Base-by-base conservation (phyloP, 35 echinoderm and acorn worm species). In the Apostichopus japonicus region DNA sequence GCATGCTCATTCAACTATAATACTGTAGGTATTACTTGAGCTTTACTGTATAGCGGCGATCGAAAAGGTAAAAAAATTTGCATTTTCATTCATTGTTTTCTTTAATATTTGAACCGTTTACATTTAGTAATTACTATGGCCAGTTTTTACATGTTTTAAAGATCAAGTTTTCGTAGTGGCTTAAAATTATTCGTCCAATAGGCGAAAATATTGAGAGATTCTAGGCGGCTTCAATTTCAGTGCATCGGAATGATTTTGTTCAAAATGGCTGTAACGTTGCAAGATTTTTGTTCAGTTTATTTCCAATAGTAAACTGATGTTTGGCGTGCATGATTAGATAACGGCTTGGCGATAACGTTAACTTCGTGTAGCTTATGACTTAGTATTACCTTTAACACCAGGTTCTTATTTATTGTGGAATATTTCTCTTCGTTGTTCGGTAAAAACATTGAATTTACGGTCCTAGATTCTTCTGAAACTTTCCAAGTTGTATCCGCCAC, bases 31-130 rank as follows among this genome's bases (percentile, higher is more conserved):
- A 75, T 75, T 75, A 75, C 71, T 75, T 75, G 71, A 75, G 71
- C 4, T 23, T 75, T 75, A 19, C 71, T 75, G 71, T 75, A 44
- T 44, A 75, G 71, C 71, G 14, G 71, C 71, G 71, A 19, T 75
- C 17, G 71, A 75, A 75, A 75, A 75, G 71, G 71, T 75, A 75
- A 75, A 75, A 75, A 75, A 75, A 75, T 75, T 75, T 75, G n/a
- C 21, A 75, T 75, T 75, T 75, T 75, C 14, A 75, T 75, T 75
- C 21, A 75, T 23, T 75, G 71, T 24, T 75, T 75, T 75, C 71
- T 75, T 75, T 75, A 75, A 75, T 23, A 6, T 19, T 75, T 75
- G 16, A 75, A 75, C 71, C 6, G n/a, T 75, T 75, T 75, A 75
- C 71, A 23, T 23, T 75, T 7, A 75, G 11, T 19, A 7, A 23